Evolutionary conservation across 1,140 invertebrate genomes (phyloP).

Genomic region (Copidosoma floridanum): DNA sequence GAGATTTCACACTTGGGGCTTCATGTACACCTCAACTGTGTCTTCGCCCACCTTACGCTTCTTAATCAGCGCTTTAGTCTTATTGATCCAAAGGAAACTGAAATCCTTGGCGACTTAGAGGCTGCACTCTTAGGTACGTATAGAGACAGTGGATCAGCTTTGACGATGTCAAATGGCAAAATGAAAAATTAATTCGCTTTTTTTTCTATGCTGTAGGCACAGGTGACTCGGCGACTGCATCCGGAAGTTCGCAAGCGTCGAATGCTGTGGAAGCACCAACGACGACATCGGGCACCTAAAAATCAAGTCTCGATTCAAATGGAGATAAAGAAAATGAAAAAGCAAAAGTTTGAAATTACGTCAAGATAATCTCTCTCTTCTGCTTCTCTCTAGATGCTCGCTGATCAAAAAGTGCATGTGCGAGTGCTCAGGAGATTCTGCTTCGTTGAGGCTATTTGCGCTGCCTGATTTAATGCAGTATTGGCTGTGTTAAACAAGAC

Average conservation of each 20-base stretch:
- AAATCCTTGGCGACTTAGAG: constrained; percentile 85
- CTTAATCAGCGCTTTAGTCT: constrained; percentile 88
- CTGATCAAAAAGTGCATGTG: no score
- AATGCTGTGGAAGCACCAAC: constrained; percentile 44
- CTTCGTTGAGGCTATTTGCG: constrained; percentile 21
- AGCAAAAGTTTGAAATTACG: no score
- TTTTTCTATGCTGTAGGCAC: no score
- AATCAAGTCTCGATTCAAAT: no score
- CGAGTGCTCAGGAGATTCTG: constrained; percentile 22
- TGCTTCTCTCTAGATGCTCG: constrained; percentile 7
- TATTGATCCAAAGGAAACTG: constrained; percentile 93
- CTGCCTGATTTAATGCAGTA: no score
- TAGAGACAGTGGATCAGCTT: no score
- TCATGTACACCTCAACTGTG: constrained; percentile 92
- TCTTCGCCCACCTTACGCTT: constrained; percentile 94
- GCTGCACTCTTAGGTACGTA: constrained; percentile 63
- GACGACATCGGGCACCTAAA: constrained; percentile 32
- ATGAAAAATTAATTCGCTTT: no score
- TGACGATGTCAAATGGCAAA: no score
- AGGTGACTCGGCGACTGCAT: constrained; percentile 48
- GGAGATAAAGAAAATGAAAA: no score
- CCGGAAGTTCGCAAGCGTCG: constrained; percentile 43
- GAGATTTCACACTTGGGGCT: constrained; percentile 89
- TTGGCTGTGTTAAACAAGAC: no score
- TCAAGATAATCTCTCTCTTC: no score